Base-by-base conservation (phyloP, 2,797 vertebrate genomes). In the Sebastes minor region DNA sequence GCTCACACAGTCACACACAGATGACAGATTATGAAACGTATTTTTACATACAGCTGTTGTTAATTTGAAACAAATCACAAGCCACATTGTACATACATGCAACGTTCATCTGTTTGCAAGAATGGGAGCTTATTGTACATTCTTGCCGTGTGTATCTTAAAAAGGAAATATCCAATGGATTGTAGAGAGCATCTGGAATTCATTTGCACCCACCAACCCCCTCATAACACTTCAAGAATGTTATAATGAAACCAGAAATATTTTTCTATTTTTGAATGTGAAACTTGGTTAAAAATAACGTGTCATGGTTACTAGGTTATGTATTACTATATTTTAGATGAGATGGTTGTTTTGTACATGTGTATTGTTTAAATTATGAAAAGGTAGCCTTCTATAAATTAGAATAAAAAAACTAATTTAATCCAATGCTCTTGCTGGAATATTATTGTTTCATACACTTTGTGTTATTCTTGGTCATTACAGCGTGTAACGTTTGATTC, bases 351-450 rank as follows among this genome's bases (percentile, higher is more conserved):
- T 93, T 94, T 95, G 91, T 96, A 95, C 86, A 90, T 94, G 88
- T 94, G 82, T 91, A 85, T 95, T 94, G 90, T 90, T 96, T 96
- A 96, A 96, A 93, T 96, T 96, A 96, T 95, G 89, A 95, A 95
- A 92, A 92, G 80, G 86, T 94, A 92, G 91, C 78, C 85, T 74
- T 94, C 74, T 94, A 94, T 94, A 90, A 87, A 20, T 87, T 92
- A 91, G 89, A 95, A 95, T 94, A 93, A 95, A 95, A 95, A 89
- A 89, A 75, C 71, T 88, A 92, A 94, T 94, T 94, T 94, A 94
- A 95, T 92, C 87, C 75, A 89, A 67, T 38, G 13, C 35, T 69
- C 5, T 72, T 74, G 59, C 69, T 86, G 69, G 64, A 80, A 87
- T 68, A 68, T 81, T 81, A 55, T 85, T 87, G 60, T 85, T 89